A percentile compares a stretch with the other conserved stretches of the same genome.
These are phyloP conservation scores for Ptyas mucosa DNA, from an alignment of 2,113 vertebrate genomes.

Conservation along the genomic window DNA sequence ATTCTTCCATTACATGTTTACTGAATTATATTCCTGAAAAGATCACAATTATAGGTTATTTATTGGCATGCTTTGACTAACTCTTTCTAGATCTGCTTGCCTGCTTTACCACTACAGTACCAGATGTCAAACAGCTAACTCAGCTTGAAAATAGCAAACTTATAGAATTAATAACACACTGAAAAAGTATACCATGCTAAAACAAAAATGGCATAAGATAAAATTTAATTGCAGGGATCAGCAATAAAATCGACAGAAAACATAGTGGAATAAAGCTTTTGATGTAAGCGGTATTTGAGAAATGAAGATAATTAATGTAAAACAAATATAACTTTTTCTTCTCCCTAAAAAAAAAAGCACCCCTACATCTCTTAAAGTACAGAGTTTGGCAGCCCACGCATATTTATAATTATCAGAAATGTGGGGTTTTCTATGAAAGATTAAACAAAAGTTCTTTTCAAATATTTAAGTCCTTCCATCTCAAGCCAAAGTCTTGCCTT, in stretches of 20 bases:
- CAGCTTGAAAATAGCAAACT: background rate
- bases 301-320: background rate
- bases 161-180: background rate
- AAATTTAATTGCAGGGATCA: background rate
- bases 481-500: background rate
- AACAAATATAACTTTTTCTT: background rate
- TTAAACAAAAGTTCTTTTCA: background rate
- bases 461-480: background rate
- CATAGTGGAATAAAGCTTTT: background rate
- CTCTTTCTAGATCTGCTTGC: background rate
- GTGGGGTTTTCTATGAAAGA: background rate
- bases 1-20: background rate
- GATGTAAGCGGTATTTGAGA: background rate
- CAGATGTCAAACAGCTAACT: background rate
- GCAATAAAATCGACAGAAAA: background rate
- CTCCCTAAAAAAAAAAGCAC: background rate
- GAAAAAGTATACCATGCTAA: background rate
- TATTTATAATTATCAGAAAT: background rate
- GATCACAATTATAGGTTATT: background rate
- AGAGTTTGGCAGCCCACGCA: background rate
- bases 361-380: background rate
- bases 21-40: background rate
- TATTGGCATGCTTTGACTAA: background rate
- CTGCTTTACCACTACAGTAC: background rate
- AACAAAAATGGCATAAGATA: background rate